Conservation (phyloP, 2,797 vertebrate species). For the Trachops cirrhosus region DNA sequence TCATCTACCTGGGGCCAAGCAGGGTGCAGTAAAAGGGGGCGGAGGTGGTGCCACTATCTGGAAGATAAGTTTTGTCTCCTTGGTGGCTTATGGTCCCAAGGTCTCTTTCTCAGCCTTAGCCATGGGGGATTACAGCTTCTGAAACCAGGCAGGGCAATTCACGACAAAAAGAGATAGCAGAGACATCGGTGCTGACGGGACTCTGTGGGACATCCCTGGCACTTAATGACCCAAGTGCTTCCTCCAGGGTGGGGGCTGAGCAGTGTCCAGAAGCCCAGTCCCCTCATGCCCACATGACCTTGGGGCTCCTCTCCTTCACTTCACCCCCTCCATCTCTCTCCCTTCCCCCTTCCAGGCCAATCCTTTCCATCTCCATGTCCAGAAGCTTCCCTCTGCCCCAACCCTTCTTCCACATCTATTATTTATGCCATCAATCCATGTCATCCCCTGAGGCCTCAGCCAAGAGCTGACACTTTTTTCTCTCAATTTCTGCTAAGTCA, state of each 20-base stretch:
- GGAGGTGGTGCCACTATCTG: no score
- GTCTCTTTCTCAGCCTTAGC: no score
- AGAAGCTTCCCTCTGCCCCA: neutral
- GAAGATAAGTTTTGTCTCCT: no score
- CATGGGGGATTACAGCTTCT: no score
- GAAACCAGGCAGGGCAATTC: no score
- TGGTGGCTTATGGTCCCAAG: no score
- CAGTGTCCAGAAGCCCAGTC: neutral
- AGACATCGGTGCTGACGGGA: neutral
- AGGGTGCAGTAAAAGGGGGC: no score
- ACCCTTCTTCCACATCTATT: neutral
- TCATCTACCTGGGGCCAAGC: no score
- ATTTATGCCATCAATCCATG: neutral
- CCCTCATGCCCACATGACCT: no score
- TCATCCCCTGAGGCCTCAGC: neutral
- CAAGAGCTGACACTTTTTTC: neutral
- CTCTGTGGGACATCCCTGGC: neutral
- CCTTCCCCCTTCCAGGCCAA: no score
- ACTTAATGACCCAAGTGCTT: neutral
- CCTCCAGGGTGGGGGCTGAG: fast-evolving
- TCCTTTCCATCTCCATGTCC: neutral
- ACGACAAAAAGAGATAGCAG: neutral
- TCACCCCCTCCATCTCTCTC: neutral
- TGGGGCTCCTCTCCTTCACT: neutral
- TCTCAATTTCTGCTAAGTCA: constrained; percentile 21